Base-by-base conservation (phyloP, 2,888 invertebrate genomes). In the Drosophila bunnanda region DNA sequence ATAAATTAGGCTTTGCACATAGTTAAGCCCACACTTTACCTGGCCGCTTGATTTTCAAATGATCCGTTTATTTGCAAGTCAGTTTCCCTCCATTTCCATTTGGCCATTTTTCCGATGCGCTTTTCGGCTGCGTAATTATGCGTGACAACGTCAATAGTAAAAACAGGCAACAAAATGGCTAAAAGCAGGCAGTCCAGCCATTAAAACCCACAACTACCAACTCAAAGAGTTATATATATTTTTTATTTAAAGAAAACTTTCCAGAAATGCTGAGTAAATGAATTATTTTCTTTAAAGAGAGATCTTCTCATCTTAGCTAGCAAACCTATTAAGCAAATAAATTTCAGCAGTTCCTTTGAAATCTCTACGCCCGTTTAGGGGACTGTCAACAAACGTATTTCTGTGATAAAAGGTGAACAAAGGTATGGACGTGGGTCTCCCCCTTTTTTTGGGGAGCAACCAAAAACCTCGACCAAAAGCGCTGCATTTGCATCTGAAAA, bases 101-200 rank as follows among this genome's bases (percentile, higher is more conserved):
- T 56, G 38, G 34, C 15, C 30, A 38, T 56, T 38, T 38, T 43
- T 39, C 55, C 55, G 55, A 71, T 71, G 70, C 56, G 69, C 62
- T 78, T 79, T 87, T 59, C 57, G 55, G 52, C 54, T 53, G 53
- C 38, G 60, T 75, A 81, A 81, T 81, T 80, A 75, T 80, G 80
- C 70, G 75, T 86, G 68, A 56, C 22, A 69, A 46, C n/a, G 59
- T 68, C 70, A 75, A 82, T 59, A 76, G 54, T 3, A 54, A 69
- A 61, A 60, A 22, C 30, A 50, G 15, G 41, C 60, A 30, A 34
- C 39, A 39, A 52, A 62, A 44, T 15, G 12, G 30, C 15, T 32
- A 38, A 32, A 46, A 57, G 22, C 56, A 22, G 46, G 10, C 36
- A 36, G 25, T 2, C 2, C 17, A 17, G 2, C 9, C n/a, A 39